Evolutionary conservation across 2,888 invertebrate species (phyloP), one percentile per base, ranked within the genome.

Genomic region (Caenorhabditis virilis): DNA sequence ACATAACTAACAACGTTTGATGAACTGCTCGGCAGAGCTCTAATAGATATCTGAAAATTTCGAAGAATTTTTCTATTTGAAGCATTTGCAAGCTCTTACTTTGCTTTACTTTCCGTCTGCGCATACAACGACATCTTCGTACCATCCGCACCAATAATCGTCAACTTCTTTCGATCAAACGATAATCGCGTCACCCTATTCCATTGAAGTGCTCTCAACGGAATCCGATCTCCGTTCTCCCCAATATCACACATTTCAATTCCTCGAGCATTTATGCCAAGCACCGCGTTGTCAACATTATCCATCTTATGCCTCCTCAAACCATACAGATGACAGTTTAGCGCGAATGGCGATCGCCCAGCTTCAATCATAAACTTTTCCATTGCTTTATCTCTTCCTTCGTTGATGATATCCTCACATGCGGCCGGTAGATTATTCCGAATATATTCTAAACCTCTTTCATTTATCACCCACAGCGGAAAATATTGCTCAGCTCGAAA

Each of bases 21-120:
- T 97, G 95, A 23, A 94, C 93, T 78, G 91, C 91, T 83, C 91
- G 90, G 85, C 93, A 94, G 45, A 94, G 87, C 33, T 90, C 89
- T 78, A 93, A 87, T 65, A 95, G 86, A 84, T 93, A 90, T 86
- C 93, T 91, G n/a, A n/a, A n/a, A n/a, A n/a, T n/a, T n/a, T n/a
- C n/a, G n/a, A n/a, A n/a, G n/a, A n/a, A n/a, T n/a, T n/a, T n/a
- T n/a, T n/a, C n/a, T n/a, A n/a, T n/a, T n/a, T n/a, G n/a, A n/a
- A n/a, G n/a, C n/a, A n/a, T n/a, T n/a, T n/a, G n/a, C n/a, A n/a
- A n/a, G n/a, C n/a, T n/a, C n/a, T n/a, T n/a, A n/a, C n/a, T n/a
- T n/a, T 84, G 94, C 93, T 85, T 94, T 93, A 83, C 92, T 92
- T 85, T 95, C 95, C 83, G 90, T 91, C 53, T 90, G 89, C 2